A percentile compares a stretch with the other conserved stretches of the same genome.
phyloP scores from a whole-genome alignment of 2,113 vertebrate species.

The Datnioides undecimradiatus region DNA sequence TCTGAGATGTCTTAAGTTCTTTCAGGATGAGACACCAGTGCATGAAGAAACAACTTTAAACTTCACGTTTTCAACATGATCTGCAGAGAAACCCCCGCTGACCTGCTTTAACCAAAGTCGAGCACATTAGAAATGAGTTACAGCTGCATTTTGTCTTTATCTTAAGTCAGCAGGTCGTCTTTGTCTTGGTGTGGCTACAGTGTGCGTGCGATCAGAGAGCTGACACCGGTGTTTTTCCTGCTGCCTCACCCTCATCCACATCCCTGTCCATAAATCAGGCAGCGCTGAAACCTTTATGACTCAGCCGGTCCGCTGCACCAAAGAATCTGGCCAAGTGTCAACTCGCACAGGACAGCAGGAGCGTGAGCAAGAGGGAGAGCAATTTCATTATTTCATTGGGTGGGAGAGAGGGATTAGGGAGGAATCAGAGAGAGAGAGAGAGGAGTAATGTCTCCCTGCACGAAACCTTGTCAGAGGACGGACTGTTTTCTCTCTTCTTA shows the following conservation, averaged over 20 bases:
- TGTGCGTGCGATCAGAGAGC: conserved; percentile 71
- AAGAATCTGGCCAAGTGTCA: conserved; percentile 72
- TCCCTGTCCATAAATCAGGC: conserved; percentile 75
- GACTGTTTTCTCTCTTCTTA: conserved; percentile 55
- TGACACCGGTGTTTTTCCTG: conserved; percentile 72
- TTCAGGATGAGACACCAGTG: conserved; percentile 11
- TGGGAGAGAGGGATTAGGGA: conserved; percentile 31
- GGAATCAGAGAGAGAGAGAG: background rate
- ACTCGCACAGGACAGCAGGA: conserved; percentile 55
- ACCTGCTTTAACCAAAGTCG: background rate
- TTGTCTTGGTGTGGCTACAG: conserved; percentile 25
- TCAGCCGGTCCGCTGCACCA: conserved; percentile 77
- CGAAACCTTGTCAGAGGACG: conserved; percentile 77
- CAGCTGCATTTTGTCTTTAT: conserved; percentile 6
- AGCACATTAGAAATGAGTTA: conserved; percentile 8
- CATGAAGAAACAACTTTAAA: background rate
- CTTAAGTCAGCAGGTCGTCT: conserved; percentile 60
- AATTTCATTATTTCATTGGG: conserved; percentile 73
- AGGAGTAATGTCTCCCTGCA: conserved; percentile 43
- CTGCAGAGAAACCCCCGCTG: background rate
- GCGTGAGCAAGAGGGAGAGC: conserved; percentile 7
- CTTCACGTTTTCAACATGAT: conserved; percentile 10
- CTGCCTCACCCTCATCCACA: conserved; percentile 65
- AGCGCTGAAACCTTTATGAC: conserved; percentile 74
- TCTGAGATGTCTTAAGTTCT: conserved; percentile 13